Evolutionary conservation across 2,888 invertebrate species (phyloP), one percentile per base, ranked within the genome.

Genomic region (Chalcosyrphus nemorum): DNA sequence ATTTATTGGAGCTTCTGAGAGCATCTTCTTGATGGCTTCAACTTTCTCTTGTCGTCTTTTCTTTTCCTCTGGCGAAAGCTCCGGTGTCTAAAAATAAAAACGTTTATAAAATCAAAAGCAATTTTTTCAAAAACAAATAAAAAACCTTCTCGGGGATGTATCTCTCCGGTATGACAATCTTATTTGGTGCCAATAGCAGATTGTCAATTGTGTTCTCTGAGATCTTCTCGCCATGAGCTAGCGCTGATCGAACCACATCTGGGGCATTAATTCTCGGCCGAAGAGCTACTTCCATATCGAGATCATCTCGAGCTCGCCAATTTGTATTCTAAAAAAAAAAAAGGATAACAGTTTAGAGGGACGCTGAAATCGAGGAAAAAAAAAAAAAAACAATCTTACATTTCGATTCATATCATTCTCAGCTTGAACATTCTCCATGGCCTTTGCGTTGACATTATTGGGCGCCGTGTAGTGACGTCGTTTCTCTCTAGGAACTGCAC

Each of bases 91-190:
- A 15, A 87, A 35, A 32, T 2, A 24, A 2, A 7, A 24, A 19
- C 35, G 11, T 32, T 35, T 2, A 11, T 3, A 7, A 3, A 24
- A 6, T 15, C 3, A 9, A 4, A 32, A 43, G 27, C 2, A 2
- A 2, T 21, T n/a, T n/a, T n/a, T n/a, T 6, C n/a, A 41, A 32
- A 32, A 29, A 5, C 9, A 9, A 7, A 1, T 11, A 4, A 2
- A 86, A 87, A 88, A 96, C 95, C 93, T 96, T 96, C 91, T 98
- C 97, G 19, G 97, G 97, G 87, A 97, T 95, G 89, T 98, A 98
- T 87, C 98, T 93, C 92, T 98, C 97, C 0, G 98, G 98, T 88
- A 98, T 98, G 82, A 95, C 93, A 87, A 98, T 97, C 92, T 97
- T 97, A 91, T 96, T 96, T 11, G 98, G 98, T 13, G 97, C 95